Conservation (phyloP, 2,888 invertebrate species). For the Elmis aenea region DNA sequence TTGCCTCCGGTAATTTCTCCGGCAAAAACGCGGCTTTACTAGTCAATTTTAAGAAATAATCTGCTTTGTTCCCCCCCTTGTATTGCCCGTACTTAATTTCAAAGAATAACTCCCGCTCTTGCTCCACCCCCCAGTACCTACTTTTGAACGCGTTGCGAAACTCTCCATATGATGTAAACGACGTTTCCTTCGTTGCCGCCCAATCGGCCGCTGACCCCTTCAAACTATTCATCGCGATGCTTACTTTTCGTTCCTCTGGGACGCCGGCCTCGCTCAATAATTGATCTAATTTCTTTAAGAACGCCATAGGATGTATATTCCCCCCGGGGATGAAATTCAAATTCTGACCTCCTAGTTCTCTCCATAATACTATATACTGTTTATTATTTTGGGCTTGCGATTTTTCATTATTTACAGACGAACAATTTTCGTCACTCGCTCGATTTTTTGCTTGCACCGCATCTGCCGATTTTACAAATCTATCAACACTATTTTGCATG, state of each 20-base stretch:
- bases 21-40: neutral
- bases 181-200: neutral
- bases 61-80: neutral
- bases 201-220: neutral
- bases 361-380: neutral
- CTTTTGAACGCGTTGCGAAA: neutral
- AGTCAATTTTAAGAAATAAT: neutral
- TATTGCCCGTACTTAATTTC: neutral
- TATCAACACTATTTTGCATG: too few relatives aligned
- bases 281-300: neutral
- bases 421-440: too few relatives aligned
- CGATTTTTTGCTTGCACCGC: too few relatives aligned
- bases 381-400: too few relatives aligned
- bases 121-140: conserved; percentile 1
- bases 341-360: neutral
- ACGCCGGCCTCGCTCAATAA: conserved; percentile 1
- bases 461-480: too few relatives aligned
- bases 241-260: neutral
- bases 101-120: conserved; percentile 1
- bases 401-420: too few relatives aligned
- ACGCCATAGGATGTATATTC: neutral
- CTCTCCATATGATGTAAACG: neutral
- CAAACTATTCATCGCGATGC: neutral
- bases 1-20: neutral
- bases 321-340: neutral